Percentiles rank a stretch among this genome's conserved stretches.
Conservation (phyloP, 1,140 invertebrate species). For the Acromyrmex charruanus region DNA sequence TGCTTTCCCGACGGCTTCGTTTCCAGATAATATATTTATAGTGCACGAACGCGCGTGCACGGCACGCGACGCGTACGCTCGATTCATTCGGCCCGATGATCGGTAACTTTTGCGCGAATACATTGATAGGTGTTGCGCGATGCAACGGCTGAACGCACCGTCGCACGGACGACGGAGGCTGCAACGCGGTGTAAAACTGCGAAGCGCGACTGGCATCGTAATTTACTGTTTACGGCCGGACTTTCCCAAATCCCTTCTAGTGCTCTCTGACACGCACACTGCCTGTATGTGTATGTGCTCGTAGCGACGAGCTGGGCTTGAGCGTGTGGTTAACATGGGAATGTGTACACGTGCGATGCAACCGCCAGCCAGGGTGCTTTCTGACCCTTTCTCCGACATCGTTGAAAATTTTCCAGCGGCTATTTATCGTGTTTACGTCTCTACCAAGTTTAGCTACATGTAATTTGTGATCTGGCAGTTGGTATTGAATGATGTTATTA, state of each 20-base stretch:
- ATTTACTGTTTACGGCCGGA: constrained; percentile 81
- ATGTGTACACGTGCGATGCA: constrained; percentile 38
- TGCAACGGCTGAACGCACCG: not conserved
- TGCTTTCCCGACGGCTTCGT: constrained; percentile 5
- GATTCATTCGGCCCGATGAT: constrained; percentile 25
- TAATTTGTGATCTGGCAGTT: constrained; percentile 28
- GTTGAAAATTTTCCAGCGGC: constrained; percentile 53
- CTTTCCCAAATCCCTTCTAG: constrained; percentile 80
- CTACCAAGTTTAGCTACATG: constrained; percentile 24
- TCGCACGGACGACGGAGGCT: not conserved
- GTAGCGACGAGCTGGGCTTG: constrained; percentile 2
- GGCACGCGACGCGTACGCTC: not conserved
- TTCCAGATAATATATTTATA: constrained; percentile 52
- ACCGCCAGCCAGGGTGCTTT: constrained; percentile 1
- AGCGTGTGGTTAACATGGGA: constrained; percentile 20
- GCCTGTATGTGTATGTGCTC: not conserved
- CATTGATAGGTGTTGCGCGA: constrained; percentile 35
- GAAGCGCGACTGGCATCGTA: constrained; percentile 81
- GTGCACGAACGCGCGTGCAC: not conserved
- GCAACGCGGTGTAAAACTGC: constrained; percentile 76
- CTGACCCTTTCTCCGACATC: constrained; percentile 39
- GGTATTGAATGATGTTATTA: not conserved
- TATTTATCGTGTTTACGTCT: constrained; percentile 53
- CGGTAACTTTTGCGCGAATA: constrained; percentile 31
- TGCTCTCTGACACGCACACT: constrained; percentile 54